Conservation (phyloP, 2,888 invertebrate species). For the Brachynemurus nebulosus region DNA sequence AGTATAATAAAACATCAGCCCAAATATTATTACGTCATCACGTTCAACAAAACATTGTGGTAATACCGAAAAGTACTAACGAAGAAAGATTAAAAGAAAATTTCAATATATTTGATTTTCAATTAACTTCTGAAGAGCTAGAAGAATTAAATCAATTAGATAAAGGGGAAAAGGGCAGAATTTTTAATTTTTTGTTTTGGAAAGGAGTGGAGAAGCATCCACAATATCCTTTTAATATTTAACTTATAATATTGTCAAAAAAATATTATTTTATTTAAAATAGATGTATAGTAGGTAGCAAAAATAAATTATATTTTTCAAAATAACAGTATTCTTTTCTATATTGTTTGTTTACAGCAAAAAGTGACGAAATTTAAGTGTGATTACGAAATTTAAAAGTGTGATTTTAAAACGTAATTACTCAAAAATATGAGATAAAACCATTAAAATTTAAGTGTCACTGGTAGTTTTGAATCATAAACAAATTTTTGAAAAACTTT, state of each 20-base stretch:
- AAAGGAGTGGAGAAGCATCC: conserved; percentile 55
- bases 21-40: conserved; percentile 59
- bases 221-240: conserved; percentile 45
- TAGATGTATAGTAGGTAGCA: neutral
- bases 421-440: no score
- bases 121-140: conserved; percentile 40
- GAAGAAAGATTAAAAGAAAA: conserved; percentile 54
- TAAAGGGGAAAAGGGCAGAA: conserved; percentile 45
- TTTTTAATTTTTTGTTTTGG: conserved; percentile 53
- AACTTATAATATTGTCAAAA: neutral
- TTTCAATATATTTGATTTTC: conserved; percentile 50
- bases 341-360: neutral
- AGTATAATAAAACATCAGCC: conserved; percentile 47
- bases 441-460: no score
- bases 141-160: conserved; percentile 41
- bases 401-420: no score
- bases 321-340: neutral
- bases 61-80: conserved; percentile 68
- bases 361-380: no score
- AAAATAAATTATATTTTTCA: neutral
- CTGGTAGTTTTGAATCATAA: no score
- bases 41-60: conserved; percentile 49
- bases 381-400: no score
- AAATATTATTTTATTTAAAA: neutral
- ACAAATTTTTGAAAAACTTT: no score